Percentiles rank a stretch among this genome's conserved stretches.
phyloP scores from a whole-genome alignment of 2,113 vertebrate species.

The Hyaena hyaena region DNA sequence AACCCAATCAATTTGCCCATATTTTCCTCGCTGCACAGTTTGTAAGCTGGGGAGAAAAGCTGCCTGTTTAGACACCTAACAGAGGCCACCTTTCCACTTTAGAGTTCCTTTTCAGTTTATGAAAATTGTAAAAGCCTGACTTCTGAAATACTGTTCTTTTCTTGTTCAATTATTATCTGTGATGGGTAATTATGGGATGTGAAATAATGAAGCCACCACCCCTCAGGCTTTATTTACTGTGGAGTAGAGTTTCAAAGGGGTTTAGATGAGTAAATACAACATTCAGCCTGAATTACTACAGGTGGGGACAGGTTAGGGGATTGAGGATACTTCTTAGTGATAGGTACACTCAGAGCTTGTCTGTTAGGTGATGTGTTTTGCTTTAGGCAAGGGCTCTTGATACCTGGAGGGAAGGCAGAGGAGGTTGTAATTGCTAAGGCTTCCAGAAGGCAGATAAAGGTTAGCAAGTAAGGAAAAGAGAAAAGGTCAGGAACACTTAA shows the following conservation, averaged over 20 bases:
- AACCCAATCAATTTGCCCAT: constrained; percentile 60
- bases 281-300: background rate
- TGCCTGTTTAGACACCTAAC: background rate
- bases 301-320: background rate
- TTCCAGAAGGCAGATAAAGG: background rate
- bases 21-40: constrained; percentile 26
- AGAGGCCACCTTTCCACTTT: background rate
- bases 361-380: fast-evolving
- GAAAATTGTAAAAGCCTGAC: background rate
- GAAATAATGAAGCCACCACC: background rate
- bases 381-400: background rate
- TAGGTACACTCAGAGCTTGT: background rate
- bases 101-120: background rate
- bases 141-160: background rate
- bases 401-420: background rate
- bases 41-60: background rate
- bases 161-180: background rate
- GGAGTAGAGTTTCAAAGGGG: background rate
- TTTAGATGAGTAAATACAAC: background rate
- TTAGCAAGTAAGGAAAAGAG: background rate
- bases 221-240: background rate
- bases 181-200: background rate
- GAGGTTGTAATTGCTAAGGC: background rate
- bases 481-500: background rate
- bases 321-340: background rate